Conservation (phyloP, 2,797 vertebrate genomes). For the Crocidura indochinensis region DNA sequence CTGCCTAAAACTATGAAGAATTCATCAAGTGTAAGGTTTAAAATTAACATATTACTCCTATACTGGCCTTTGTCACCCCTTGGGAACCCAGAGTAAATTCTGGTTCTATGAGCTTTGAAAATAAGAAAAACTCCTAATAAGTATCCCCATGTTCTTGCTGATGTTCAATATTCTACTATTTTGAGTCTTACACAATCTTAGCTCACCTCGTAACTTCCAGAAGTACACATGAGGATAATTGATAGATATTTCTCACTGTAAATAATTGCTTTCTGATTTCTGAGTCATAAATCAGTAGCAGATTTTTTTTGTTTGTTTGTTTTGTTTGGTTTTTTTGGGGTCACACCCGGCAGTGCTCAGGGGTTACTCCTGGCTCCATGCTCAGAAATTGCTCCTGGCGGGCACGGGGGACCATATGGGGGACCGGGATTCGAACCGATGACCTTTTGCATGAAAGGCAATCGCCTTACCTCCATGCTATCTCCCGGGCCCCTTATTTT, state of each 20-base stretch:
- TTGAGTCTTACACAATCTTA: background rate
- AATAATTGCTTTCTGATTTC: constrained; percentile 38
- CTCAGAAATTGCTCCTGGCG: too few species aligned
- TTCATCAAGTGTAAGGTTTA: background rate
- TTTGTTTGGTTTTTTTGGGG: too few species aligned
- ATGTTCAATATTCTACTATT: background rate
- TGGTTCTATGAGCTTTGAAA: background rate
- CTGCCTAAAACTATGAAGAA: too few species aligned
- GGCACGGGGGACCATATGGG: too few species aligned
- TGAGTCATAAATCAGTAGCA: constrained; percentile 2
- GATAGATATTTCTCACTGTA: background rate
- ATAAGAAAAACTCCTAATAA: background rate
- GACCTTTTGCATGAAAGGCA: too few species aligned
- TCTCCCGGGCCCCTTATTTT: too few species aligned
- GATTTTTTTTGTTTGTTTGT: too few species aligned
- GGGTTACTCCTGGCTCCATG: too few species aligned
- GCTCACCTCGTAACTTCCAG: background rate
- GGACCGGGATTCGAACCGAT: too few species aligned
- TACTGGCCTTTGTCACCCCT: background rate
- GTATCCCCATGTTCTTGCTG: background rate
- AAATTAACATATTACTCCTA: background rate
- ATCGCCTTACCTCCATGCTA: too few species aligned
- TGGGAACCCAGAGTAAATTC: too few species aligned
- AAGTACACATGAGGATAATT: background rate
- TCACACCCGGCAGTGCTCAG: too few species aligned